These are phyloP conservation scores for Pelosia muscerda DNA, from an alignment of 2,888 invertebrate genomes.

Conservation along the genomic window DNA sequence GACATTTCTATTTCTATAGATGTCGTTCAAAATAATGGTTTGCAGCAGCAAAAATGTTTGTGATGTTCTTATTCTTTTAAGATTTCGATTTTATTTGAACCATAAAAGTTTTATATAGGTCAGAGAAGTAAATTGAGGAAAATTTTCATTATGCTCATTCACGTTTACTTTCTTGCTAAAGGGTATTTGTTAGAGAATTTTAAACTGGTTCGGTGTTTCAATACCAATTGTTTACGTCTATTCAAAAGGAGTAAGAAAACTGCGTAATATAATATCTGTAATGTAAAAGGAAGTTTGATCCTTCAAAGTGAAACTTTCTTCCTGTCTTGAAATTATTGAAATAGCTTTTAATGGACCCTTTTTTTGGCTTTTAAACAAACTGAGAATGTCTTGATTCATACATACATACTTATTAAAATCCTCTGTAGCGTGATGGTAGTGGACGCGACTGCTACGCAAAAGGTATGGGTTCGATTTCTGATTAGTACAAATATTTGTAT, in stretches of 20 bases:
- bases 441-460: no score
- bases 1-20: neutral
- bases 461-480: no score
- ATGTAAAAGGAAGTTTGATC: neutral
- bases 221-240: constrained; percentile 53
- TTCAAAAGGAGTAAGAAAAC: constrained; percentile 30
- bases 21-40: constrained; percentile 14
- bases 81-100: constrained; percentile 44
- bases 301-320: neutral
- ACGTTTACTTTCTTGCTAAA: constrained; percentile 56
- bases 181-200: constrained; percentile 50
- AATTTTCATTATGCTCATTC: constrained; percentile 58
- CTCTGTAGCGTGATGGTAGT: no score
- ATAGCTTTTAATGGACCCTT: neutral
- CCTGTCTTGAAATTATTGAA: neutral
- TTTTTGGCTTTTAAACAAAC: neutral
- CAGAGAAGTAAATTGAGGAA: constrained; percentile 53
- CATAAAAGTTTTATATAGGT: constrained; percentile 46
- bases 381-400: neutral
- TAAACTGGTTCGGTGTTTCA: constrained; percentile 50
- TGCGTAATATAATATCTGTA: constrained; percentile 7
- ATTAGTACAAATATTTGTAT: no score
- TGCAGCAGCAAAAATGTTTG: neutral
- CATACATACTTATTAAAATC: no score
- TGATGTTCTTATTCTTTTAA: constrained; percentile 33